These are phyloP conservation scores for Allacma fusca DNA, from an alignment of 2,888 invertebrate species.

Conservation along the genomic window DNA sequence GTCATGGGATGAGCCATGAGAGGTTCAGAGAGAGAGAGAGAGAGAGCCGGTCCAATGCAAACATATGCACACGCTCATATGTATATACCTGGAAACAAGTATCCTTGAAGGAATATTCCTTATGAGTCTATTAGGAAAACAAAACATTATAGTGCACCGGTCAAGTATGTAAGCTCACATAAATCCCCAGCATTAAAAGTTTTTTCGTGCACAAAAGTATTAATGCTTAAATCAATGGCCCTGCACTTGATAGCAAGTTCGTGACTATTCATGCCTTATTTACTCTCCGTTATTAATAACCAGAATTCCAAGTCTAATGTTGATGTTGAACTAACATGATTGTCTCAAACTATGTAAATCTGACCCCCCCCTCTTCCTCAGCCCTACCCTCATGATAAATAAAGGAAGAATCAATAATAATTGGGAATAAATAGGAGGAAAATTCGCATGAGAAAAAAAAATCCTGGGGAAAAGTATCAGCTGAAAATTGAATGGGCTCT, in stretches of 20 bases:
- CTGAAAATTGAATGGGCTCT: slow-evolving; percentile 4
- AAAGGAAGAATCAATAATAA: too few relatives aligned
- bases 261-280: slow-evolving; percentile 2
- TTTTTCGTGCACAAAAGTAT: neutral
- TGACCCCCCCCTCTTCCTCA: too few relatives aligned
- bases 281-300: slow-evolving; percentile 1
- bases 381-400: too few relatives aligned
- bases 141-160: neutral
- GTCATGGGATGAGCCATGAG: neutral
- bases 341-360: too few relatives aligned
- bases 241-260: neutral
- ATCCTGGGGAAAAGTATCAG: neutral
- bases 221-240: neutral
- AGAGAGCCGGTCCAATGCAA: neutral
- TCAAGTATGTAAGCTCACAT: neutral
- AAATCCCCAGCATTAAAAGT: neutral
- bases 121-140: too few relatives aligned
- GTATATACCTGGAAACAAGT: too few relatives aligned
- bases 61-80: too few relatives aligned
- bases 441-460: neutral
- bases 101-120: too few relatives aligned
- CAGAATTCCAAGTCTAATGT: neutral
- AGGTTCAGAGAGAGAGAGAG: too few relatives aligned
- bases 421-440: neutral
- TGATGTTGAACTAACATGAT: too few relatives aligned